phyloP scores from a whole-genome alignment of 2,888 invertebrate species.

The Melieria crassipennis region DNA sequence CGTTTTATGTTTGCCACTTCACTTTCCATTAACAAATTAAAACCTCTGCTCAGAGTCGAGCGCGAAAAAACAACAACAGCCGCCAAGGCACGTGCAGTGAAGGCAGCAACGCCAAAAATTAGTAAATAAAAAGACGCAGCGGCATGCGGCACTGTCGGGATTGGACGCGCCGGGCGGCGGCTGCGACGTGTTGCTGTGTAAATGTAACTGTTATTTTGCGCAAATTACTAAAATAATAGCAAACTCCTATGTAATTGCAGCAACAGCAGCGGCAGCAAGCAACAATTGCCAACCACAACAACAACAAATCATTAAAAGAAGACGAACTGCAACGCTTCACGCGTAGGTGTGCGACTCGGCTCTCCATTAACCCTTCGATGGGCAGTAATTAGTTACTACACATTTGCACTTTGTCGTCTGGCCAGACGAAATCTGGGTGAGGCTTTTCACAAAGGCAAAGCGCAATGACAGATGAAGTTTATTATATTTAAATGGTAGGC shows the following conservation, averaged over 20 bases:
- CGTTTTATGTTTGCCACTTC: slow-evolving; percentile 30
- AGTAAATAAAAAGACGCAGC: neutral
- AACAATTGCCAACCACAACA: neutral
- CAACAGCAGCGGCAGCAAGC: neutral
- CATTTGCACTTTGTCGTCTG: no score
- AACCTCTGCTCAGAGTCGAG: slow-evolving; percentile 19
- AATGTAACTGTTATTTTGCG: slow-evolving; percentile 29
- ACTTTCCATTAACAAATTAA: slow-evolving; percentile 38
- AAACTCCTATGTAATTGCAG: neutral
- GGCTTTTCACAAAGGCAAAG: no score
- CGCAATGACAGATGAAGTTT: no score
- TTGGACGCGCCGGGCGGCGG: slow-evolving; percentile 12
- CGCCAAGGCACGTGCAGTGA: neutral
- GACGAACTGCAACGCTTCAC: no score
- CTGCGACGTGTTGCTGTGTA: slow-evolving; percentile 14
- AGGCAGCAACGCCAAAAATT: neutral
- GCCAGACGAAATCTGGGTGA: no score
- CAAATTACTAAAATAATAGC: slow-evolving; percentile 14
- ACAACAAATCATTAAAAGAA: slow-evolving; percentile 1
- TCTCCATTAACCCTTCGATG: no score
- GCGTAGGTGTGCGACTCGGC: no score
- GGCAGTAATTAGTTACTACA: no score
- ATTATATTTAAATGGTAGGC: no score
- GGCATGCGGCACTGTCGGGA: no score
- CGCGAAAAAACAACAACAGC: slow-evolving; percentile 19